Evolutionary conservation across 2,113 vertebrate genomes (phyloP), one percentile per base, ranked within the genome.

Genomic region (Rostratula benghalensis): DNA sequence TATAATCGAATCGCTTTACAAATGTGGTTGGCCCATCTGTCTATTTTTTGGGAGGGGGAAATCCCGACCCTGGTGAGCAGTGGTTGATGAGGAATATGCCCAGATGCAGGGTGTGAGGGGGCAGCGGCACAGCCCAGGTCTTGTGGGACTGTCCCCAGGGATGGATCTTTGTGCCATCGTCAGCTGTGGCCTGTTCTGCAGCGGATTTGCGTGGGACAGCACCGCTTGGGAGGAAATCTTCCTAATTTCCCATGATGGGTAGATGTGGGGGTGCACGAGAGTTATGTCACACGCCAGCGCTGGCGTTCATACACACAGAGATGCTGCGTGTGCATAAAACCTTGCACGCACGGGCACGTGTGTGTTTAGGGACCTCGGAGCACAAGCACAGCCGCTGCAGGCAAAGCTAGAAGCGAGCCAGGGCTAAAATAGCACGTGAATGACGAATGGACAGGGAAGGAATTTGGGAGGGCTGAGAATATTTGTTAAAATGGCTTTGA

Each of bases 1-100:
- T 3, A 3, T 24, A 31, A 65, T 9, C 31, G 73, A 57, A 23
- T 0, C 48, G 6, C 13, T 48, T 33, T 35, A 15, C 30, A 51
- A 6, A 41, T 2, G 11, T 4, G 1, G 6, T 11, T 5, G 15
- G 21, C 23, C 51, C 69, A 17, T 7, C 7, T 18, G 31, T 3
- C 2, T 20, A 1, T 46, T 63, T 45, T 13, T 16, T 0, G 7
- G 53, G 31, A 51, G 53, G 15, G n/a, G 27, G 46, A 71, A 85
- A 79, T 17, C 17, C 20, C 30, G 2, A 6, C 28, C 43, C 43
- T 60, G 17, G 7, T 48, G 22, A 33, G 11, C 51, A 37, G 37
- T 0, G 1, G 2, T 8, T 41, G 53, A 6, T 19, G 17, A 23
- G 20, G 39, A 35, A 12, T 7, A 3, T 5, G 14, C 3, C 24